Evolutionary conservation across 2,113 vertebrate species (phyloP), one percentile per base, ranked within the genome.

Genomic region (Syrmaticus mikado): DNA sequence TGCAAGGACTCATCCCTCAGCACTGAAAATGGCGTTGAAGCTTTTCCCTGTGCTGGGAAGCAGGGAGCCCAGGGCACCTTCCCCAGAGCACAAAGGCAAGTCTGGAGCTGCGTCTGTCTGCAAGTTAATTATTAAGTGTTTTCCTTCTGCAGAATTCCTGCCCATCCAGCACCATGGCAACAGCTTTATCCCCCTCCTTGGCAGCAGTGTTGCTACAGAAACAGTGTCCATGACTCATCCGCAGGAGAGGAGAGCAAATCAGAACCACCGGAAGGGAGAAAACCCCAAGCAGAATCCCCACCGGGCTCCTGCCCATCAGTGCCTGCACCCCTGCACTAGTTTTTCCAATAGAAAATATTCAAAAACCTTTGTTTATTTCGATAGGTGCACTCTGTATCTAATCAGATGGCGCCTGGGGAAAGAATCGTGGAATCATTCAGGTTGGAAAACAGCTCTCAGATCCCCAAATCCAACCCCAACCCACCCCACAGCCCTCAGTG

Each of bases 71-170:
- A 6, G 85, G 92, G 92, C 94, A 89, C 81, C 86, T 76, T 82
- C 92, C 87, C 92, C 38, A 22, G 80, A 88, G 92, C 82, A 80
- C 32, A 21, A 90, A 24, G 72, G 58, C 86, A 61, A 84, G 62
- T 67, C 81, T 70, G 93, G 88, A 94, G 67, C 90, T 1, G 8
- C 18, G 10, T 71, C 95, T 92, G 82, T 91, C 95, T 94, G 87
- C 86, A 34, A 95, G 97, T 97, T 96, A 96, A 97, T 97, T 10
- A 97, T 96, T 97, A 95, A 96, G 95, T 94, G 89, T 74, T 96
- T 93, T 82, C 82, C 90, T 95, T 55, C 71, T 41, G 91, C 92
- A 96, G 94, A 93, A 95, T 95, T 96, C 93, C 93, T 96, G 84
- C 96, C 95, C 91, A 85, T 86, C 94, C 92, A 85, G 95, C 85